These are phyloP conservation scores for Gerris buenoi DNA, from an alignment of 1,140 invertebrate genomes.

Conservation along the genomic window DNA sequence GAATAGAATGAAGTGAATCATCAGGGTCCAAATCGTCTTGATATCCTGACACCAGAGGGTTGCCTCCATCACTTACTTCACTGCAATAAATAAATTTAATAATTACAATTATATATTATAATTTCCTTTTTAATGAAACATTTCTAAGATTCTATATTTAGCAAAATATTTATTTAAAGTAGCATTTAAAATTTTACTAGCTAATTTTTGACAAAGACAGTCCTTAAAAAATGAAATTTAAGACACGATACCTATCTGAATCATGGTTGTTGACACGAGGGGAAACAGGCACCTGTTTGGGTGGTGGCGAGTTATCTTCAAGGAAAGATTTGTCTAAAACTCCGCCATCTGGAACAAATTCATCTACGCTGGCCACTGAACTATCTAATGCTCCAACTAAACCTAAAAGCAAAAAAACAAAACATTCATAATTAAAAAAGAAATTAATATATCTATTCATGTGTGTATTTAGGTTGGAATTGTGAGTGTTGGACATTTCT, in stretches of 20 bases:
- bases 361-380: slow-evolving; percentile 49
- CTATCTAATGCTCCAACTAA: not conserved
- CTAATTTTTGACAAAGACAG: no score
- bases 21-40: slow-evolving; percentile 73
- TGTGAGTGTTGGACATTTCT: no score
- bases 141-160: no score
- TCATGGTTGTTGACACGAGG: slow-evolving; percentile 34
- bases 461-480: no score
- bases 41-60: slow-evolving; percentile 73
- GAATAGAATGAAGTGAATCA: slow-evolving; percentile 28
- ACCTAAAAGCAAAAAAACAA: not conserved
- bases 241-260: slow-evolving; percentile 40
- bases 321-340: slow-evolving; percentile 64
- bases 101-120: not conserved
- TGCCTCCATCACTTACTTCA: slow-evolving; percentile 50
- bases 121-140: no score
- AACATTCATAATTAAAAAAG: not conserved
- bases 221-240: no score
- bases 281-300: slow-evolving; percentile 28
- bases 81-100: slow-evolving; percentile 8
- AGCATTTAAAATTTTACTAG: no score
- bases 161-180: no score
- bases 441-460: no score
- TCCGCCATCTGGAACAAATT: slow-evolving; percentile 70
- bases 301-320: slow-evolving; percentile 39